These are phyloP conservation scores for Helicorthomorpha holstii DNA, from an alignment of 1,140 invertebrate species.

Conservation along the genomic window DNA sequence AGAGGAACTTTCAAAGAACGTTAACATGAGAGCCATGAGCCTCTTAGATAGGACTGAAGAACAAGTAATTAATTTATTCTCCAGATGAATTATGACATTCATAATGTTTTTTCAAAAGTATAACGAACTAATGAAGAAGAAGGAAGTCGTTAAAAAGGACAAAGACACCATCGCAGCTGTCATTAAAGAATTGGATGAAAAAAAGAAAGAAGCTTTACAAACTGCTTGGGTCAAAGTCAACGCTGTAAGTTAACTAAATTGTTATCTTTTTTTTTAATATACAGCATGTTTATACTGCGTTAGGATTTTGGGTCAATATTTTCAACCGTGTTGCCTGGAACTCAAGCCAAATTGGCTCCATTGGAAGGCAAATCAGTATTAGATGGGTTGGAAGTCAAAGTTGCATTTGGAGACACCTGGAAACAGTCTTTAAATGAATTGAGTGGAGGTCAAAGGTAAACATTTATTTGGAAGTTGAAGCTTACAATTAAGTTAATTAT, in stretches of 20 bases:
- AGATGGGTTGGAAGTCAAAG: constrained; percentile 79
- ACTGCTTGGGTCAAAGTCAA: constrained; percentile 58
- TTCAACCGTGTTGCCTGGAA: constrained; percentile 70
- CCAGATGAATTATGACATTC: no score
- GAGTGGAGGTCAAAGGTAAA: constrained; percentile 74
- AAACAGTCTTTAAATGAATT: constrained; percentile 92
- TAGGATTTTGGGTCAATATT: constrained; percentile 96
- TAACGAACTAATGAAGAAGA: constrained; percentile 58
- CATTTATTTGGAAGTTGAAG: not conserved
- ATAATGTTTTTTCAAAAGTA: constrained; percentile 34
- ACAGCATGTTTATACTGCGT: constrained; percentile 33
- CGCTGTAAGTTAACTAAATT: constrained; percentile 17
- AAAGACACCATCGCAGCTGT: constrained; percentile 62
- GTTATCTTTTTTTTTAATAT: constrained; percentile 2
- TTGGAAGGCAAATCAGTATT: constrained; percentile 51
- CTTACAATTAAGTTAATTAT: not conserved
- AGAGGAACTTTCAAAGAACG: constrained; percentile 53
- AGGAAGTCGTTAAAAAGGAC: constrained; percentile 68
- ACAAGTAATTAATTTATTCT: constrained; percentile 38
- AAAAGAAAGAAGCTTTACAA: constrained; percentile 63
- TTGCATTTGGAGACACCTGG: constrained; percentile 85
- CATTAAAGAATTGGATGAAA: constrained; percentile 72
- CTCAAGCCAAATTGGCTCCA: constrained; percentile 65
- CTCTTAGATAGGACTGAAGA: constrained; percentile 73
- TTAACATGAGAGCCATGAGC: constrained; percentile 73